These are phyloP conservation scores for Leptinotarsa peninsularis DNA, from an alignment of 2,888 invertebrate species.

Conservation along the genomic window DNA sequence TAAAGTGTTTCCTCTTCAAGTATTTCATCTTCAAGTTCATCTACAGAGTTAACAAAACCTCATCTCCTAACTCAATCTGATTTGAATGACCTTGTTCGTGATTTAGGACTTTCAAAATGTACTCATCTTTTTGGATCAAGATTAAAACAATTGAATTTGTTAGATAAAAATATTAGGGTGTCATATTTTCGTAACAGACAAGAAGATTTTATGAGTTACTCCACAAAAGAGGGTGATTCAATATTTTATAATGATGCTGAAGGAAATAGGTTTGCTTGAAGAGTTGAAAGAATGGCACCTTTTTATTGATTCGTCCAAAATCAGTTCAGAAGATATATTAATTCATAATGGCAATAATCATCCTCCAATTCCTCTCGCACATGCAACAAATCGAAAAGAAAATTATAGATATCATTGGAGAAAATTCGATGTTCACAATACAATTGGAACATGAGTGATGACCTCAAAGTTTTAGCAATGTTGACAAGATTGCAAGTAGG, in stretches of 20 bases:
- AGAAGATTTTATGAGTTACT: neutral
- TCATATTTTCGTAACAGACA: neutral
- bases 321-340: constrained; percentile 11
- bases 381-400: constrained; percentile 3
- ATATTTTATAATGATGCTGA: neutral
- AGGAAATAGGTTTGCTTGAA: neutral
- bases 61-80: too few species aligned
- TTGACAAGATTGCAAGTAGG: neutral
- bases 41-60: too few species aligned
- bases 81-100: too few species aligned
- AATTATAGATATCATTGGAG: too few species aligned
- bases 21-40: too few species aligned
- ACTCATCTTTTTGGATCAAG: too few species aligned
- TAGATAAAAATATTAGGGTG: neutral
- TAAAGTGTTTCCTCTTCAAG: too few species aligned
- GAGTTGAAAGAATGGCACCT: neutral
- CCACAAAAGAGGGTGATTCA: too few species aligned
- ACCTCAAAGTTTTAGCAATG: neutral
- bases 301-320: constrained; percentile 18
- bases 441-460: neutral
- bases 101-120: too few species aligned
- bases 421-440: neutral
- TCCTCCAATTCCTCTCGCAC: constrained; percentile 2
- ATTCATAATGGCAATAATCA: constrained; percentile 26
- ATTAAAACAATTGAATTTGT: too few species aligned